Conservation (phyloP, 2,888 invertebrate genomes). For the Metopia argyrocephala region DNA sequence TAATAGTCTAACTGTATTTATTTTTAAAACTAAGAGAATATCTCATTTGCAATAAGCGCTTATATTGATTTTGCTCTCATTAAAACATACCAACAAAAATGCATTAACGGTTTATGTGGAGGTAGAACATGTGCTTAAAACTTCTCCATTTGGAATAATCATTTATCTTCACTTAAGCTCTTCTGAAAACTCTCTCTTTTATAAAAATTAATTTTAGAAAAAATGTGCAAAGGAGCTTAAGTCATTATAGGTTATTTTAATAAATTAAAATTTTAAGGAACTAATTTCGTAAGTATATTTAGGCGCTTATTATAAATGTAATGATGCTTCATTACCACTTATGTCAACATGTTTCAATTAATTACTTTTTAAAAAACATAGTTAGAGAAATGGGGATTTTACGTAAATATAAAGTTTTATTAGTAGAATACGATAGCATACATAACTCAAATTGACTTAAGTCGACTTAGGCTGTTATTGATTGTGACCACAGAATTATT, state of each 20-base stretch:
- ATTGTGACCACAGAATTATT: slow-evolving; percentile 4
- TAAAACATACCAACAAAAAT: slow-evolving; percentile 18
- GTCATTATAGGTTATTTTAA: slow-evolving; percentile 19
- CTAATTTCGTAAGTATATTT: slow-evolving; percentile 28
- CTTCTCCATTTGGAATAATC: slow-evolving; percentile 15
- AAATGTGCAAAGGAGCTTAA: slow-evolving; percentile 31
- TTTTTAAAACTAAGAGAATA: slow-evolving; percentile 1
- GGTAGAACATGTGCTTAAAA: slow-evolving; percentile 11
- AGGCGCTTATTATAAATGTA: slow-evolving; percentile 34
- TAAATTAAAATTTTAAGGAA: slow-evolving; percentile 36
- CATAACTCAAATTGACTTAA: slow-evolving; percentile 4
- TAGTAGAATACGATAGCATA: slow-evolving; percentile 8
- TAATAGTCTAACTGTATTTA: slow-evolving; percentile 27
- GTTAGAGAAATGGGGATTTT: slow-evolving; percentile 15
- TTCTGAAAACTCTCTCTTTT: slow-evolving; percentile 32
- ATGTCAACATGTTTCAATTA: slow-evolving; percentile 27
- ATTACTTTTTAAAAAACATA: slow-evolving; percentile 9
- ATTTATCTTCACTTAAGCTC: slow-evolving; percentile 25
- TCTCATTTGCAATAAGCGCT: slow-evolving; percentile 4
- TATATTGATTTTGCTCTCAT: slow-evolving; percentile 11
- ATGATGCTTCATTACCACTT: slow-evolving; percentile 18
- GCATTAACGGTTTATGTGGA: slow-evolving; percentile 21
- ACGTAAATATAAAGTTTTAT: slow-evolving; percentile 22
- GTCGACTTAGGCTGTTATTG: slow-evolving; percentile 22
- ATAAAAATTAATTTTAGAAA: slow-evolving; percentile 27